These are phyloP conservation scores for Notocelia uddmanniana DNA, from an alignment of 2,888 invertebrate genomes.

Conservation along the genomic window DNA sequence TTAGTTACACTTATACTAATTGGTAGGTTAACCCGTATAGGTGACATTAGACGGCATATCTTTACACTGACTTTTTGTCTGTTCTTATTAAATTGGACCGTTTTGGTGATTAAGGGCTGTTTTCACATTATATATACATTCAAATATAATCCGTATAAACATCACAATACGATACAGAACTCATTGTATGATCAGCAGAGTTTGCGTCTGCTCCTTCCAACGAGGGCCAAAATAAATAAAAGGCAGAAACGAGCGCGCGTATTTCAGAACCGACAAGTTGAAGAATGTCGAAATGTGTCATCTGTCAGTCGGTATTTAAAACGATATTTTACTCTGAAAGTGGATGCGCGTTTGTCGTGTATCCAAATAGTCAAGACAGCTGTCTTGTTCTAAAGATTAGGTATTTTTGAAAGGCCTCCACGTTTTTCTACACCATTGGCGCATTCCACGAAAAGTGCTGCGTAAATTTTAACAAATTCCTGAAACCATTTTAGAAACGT, in stretches of 20 bases:
- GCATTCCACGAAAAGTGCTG: conserved; percentile 57
- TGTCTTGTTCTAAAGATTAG: conserved; percentile 73
- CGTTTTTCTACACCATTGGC: conserved; percentile 51
- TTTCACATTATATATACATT: conserved; percentile 33
- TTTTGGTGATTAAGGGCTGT: conserved; percentile 60
- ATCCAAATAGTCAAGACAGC: conserved; percentile 80
- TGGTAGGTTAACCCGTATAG: conserved; percentile 67
- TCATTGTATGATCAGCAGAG: conserved; percentile 49
- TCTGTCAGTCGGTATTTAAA: conserved; percentile 85
- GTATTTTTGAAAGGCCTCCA: conserved; percentile 68
- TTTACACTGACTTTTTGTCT: conserved; percentile 68
- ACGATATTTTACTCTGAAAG: conserved; percentile 83
- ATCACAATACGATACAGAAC: conserved; percentile 58
- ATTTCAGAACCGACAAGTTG: conserved; percentile 84
- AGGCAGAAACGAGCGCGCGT: conserved; percentile 65
- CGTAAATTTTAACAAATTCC: conserved; percentile 59
- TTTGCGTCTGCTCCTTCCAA: conserved; percentile 57
- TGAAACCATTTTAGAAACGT: conserved; percentile 37
- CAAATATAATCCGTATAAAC: conserved; percentile 52
- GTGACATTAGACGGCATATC: conserved; percentile 66
- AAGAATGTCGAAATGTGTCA: conserved; percentile 86
- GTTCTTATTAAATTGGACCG: conserved; percentile 69
- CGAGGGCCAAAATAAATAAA: conserved; percentile 73
- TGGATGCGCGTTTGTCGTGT: conserved; percentile 71
- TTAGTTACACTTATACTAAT: conserved; percentile 55